Percentiles rank a stretch among this genome's conserved stretches.
phyloP scores from a whole-genome alignment of 2,888 invertebrate genomes.

The Colletes collaris region DNA sequence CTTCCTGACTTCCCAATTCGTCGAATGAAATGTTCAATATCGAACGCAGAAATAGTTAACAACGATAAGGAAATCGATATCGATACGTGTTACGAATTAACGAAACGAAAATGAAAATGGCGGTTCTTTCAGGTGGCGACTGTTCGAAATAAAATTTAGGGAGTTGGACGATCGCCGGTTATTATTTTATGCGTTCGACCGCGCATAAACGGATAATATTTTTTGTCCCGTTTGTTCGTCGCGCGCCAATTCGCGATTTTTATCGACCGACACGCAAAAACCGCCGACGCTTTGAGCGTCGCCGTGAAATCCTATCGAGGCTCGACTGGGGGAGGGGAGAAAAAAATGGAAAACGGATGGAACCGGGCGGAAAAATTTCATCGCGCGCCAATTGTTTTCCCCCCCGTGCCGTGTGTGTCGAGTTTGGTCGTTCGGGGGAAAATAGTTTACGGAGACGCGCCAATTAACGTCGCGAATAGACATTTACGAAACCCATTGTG shows the following conservation, averaged over 20 bases:
- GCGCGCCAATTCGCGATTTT: slow-evolving; percentile 48
- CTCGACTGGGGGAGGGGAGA: background rate
- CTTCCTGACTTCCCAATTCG: slow-evolving; percentile 20
- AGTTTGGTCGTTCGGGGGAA: slow-evolving; percentile 35
- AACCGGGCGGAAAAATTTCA: slow-evolving; percentile 25
- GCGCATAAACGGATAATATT: slow-evolving; percentile 59
- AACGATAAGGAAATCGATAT: background rate
- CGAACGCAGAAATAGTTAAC: background rate
- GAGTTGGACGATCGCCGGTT: slow-evolving; percentile 1
- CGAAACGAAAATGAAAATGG: background rate
- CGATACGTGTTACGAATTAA: background rate
- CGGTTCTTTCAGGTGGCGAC: background rate
- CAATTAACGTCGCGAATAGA: background rate
- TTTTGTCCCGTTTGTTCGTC: slow-evolving; percentile 37
- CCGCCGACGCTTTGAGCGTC: slow-evolving; percentile 32
- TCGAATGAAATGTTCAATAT: slow-evolving; percentile 12
- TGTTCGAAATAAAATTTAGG: background rate
- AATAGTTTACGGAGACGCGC: slow-evolving; percentile 29
- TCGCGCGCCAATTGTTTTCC: slow-evolving; percentile 49
- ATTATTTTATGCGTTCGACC: slow-evolving; percentile 26
- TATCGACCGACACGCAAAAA: slow-evolving; percentile 44
- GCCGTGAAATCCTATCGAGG: slow-evolving; percentile 55
- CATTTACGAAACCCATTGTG: slow-evolving; percentile 1
- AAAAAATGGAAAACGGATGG: slow-evolving; percentile 48
- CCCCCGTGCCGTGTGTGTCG: slow-evolving; percentile 3